Evolutionary conservation across 2,113 vertebrate species (phyloP).

Genomic region (Cyanistes caeruleus): DNA sequence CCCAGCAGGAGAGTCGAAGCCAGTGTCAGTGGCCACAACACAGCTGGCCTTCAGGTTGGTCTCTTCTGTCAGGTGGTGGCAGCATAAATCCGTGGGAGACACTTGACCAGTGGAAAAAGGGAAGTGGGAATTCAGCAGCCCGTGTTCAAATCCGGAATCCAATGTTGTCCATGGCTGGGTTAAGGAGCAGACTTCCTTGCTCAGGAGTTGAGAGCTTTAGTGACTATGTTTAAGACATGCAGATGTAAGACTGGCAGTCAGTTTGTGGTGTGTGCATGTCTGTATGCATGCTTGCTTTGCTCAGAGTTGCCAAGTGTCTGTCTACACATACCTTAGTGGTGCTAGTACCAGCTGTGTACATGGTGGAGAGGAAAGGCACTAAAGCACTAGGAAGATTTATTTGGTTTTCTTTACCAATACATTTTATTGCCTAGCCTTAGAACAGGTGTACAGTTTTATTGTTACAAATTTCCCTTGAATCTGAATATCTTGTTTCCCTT

Average conservation of each 20-base stretch:
- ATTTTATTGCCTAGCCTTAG: neutral
- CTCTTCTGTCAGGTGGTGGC: conserved; percentile 46
- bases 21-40: neutral
- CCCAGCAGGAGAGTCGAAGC: fast-evolving
- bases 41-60: neutral
- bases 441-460: neutral
- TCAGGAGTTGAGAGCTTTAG: neutral
- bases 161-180: neutral
- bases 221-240: neutral
- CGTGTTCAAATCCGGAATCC: neutral
- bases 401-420: neutral
- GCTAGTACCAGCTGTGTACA: neutral
- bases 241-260: neutral
- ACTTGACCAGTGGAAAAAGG: neutral
- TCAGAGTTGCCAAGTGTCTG: neutral
- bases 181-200: neutral
- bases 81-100: conserved; percentile 34
- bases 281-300: neutral
- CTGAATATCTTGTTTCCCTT: neutral
- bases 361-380: neutral
- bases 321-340: neutral
- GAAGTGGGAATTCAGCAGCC: neutral
- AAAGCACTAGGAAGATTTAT: neutral
- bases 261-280: fast-evolving
- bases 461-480: neutral